phyloP scores from a whole-genome alignment of 2,888 invertebrate genomes.

The Lasius fuliginosus region DNA sequence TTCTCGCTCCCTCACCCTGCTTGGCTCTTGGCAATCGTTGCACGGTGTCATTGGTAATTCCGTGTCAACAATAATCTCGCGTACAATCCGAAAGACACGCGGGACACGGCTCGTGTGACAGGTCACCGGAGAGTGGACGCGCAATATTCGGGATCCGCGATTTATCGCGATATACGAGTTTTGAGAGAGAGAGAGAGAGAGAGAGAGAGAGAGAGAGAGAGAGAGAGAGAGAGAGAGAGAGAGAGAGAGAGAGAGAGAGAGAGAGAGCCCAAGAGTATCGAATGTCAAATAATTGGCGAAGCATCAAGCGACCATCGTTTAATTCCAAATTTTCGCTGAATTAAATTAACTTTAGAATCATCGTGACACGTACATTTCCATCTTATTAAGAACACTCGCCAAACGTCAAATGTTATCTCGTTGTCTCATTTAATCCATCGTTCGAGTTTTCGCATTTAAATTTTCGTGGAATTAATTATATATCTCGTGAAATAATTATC shows the following conservation, averaged over 20 bases:
- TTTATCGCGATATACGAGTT: conserved; percentile 26
- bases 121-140: conserved; percentile 63
- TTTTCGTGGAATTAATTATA: background rate
- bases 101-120: conserved; percentile 56
- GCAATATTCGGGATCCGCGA: conserved; percentile 6
- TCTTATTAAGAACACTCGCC: background rate
- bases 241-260: background rate
- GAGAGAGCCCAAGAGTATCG: background rate
- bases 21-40: conserved; percentile 9
- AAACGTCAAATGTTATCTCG: conserved; percentile 3
- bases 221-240: conserved; percentile 2
- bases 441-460: background rate
- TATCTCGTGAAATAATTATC: background rate
- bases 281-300: conserved; percentile 32
- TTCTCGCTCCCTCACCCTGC: background rate
- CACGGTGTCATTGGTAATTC: conserved; percentile 60
- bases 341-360: conserved; percentile 6
- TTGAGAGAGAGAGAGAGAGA: background rate
- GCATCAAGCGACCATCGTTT: conserved; percentile 41
- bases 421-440: background rate
- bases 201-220: background rate
- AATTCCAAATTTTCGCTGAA: conserved; percentile 30
- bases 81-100: conserved; percentile 57
- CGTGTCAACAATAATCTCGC: conserved; percentile 70
- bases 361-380: background rate